Percentiles rank a stretch among this genome's conserved stretches.
Conservation (phyloP, 2,797 vertebrate species). For the Neopelma chrysocephalum region DNA sequence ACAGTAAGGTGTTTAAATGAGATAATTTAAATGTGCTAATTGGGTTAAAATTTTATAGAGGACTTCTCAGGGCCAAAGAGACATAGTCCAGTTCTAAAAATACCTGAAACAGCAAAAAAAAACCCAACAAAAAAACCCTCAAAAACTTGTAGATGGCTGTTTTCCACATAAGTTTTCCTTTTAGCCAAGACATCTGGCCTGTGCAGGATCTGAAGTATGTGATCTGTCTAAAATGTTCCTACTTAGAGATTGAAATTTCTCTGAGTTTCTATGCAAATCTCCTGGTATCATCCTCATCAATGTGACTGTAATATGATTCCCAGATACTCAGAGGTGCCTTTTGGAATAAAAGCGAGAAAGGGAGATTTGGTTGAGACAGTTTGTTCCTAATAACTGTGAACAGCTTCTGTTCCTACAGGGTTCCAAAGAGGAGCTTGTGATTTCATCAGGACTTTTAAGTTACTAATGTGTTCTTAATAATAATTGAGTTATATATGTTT, state of each 20-base stretch:
- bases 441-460: not conserved
- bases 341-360: not conserved
- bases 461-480: not conserved
- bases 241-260: not conserved
- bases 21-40: not conserved
- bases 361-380: not conserved
- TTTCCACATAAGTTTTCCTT: not conserved
- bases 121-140: not conserved
- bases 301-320: not conserved
- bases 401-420: not conserved
- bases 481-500: not conserved
- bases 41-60: not conserved
- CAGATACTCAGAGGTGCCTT: not conserved
- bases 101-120: not conserved
- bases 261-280: not conserved
- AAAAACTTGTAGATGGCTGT: not conserved
- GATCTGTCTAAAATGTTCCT: not conserved
- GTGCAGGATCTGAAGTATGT: not conserved
- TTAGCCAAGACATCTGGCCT: not conserved
- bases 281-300: not conserved
- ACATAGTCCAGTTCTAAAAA: not conserved
- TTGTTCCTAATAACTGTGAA: not conserved
- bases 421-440: not conserved
- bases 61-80: not conserved
- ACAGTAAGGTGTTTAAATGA: not conserved